Conservation (phyloP, 2,797 vertebrate genomes). For the Valencia hispanica region DNA sequence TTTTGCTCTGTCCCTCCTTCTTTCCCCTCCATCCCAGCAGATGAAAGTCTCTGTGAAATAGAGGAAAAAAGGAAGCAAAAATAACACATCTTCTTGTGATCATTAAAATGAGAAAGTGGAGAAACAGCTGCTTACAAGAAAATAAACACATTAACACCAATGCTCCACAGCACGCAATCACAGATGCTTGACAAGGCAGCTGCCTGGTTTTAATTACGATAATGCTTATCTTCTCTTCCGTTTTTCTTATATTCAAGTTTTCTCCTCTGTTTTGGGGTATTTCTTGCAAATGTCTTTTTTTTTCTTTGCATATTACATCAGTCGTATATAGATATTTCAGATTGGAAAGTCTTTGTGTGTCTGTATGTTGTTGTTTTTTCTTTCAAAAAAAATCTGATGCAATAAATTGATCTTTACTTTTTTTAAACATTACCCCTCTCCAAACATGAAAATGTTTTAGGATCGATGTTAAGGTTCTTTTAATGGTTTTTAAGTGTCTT, state of each 20-base stretch:
- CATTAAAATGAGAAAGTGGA: constrained; percentile 67
- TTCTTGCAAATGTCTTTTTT: neutral
- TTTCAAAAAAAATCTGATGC: neutral
- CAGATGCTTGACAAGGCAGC: constrained; percentile 67
- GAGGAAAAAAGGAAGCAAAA: constrained; percentile 44
- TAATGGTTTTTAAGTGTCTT: too few species aligned
- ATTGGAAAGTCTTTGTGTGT: neutral
- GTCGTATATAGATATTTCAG: neutral
- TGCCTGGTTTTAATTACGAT: constrained; percentile 67
- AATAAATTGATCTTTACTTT: neutral
- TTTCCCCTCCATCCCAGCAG: constrained; percentile 58
- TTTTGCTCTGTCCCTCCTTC: constrained; percentile 24
- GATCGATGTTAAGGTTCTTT: too few species aligned
- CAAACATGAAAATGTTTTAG: neutral
- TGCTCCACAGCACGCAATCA: constrained; percentile 64
- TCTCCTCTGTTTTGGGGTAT: constrained; percentile 13
- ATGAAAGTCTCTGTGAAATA: constrained; percentile 43
- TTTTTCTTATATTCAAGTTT: constrained; percentile 33
- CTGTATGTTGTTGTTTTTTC: neutral
- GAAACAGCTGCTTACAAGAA: constrained; percentile 75
- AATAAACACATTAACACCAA: constrained; percentile 76
- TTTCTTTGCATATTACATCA: neutral
- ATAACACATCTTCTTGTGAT: constrained; percentile 65
- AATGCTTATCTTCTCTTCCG: constrained; percentile 36
- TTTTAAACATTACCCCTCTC: neutral